Evolutionary conservation across 2,113 vertebrate genomes (phyloP).

Genomic region (Oreochromis spilurus): DNA sequence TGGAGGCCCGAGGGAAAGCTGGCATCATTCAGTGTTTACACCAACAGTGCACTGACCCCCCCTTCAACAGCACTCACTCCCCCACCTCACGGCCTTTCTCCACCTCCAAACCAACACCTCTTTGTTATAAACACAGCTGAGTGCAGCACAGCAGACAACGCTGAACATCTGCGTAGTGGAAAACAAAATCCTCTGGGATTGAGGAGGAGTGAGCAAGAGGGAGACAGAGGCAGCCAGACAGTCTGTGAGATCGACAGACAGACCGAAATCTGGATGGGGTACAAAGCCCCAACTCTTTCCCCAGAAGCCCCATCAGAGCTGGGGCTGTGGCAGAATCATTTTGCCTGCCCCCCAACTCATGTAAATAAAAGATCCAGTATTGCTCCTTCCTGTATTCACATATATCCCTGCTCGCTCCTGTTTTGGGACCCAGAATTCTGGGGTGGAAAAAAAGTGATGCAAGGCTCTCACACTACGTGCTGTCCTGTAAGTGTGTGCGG

Average conservation of each 20-base stretch:
- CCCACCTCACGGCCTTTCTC: conserved; percentile 23
- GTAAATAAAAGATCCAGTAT: conserved; percentile 12
- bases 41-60: conserved; percentile 38
- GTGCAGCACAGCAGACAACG: conserved; percentile 49
- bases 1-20: conserved; percentile 33
- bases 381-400: conserved; percentile 16
- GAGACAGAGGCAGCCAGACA: conserved; percentile 34
- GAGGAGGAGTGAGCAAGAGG: not conserved
- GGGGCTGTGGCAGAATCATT: conserved; percentile 19
- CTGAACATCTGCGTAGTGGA: conserved; percentile 61
- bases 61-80: conserved; percentile 1
- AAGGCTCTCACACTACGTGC: conserved; percentile 11
- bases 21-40: conserved; percentile 60
- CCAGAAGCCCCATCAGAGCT: conserved; percentile 37
- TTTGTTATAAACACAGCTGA: conserved; percentile 71
- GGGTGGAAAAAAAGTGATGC: not conserved
- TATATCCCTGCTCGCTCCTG: not conserved
- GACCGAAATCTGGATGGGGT: conserved; percentile 32
- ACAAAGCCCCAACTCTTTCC: conserved; percentile 33
- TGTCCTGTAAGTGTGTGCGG: conserved; percentile 11
- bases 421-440: not conserved
- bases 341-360: not conserved
- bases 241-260: conserved; percentile 21
- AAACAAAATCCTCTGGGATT: conserved; percentile 59
- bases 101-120: conserved; percentile 61